phyloP scores from a whole-genome alignment of 2,888 invertebrate species.

The Agrotis clavis region DNA sequence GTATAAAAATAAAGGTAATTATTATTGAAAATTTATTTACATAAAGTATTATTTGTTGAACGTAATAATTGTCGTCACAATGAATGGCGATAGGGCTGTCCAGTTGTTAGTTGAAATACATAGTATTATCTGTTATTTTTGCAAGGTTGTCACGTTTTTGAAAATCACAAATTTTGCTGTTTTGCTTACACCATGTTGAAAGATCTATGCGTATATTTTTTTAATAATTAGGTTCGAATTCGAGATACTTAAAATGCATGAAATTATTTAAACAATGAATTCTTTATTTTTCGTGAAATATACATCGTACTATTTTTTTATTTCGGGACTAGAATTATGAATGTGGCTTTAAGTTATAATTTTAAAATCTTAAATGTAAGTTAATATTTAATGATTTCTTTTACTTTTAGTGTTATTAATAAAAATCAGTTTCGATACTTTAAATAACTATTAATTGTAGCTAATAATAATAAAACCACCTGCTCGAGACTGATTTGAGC shows the following conservation, averaged over 20 bases:
- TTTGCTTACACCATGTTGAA: slow-evolving; percentile 6
- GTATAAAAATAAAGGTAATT: too few relatives aligned
- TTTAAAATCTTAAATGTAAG: slow-evolving; percentile 64
- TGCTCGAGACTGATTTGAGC: slow-evolving; percentile 86
- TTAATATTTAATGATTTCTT: slow-evolving; percentile 55
- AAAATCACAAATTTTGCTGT: background rate
- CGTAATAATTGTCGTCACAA: too few relatives aligned
- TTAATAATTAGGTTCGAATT: slow-evolving; percentile 38
- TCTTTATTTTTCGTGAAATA: slow-evolving; percentile 52
- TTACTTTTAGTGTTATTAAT: slow-evolving; percentile 67
- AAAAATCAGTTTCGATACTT: slow-evolving; percentile 79
- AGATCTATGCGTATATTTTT: slow-evolving; percentile 32
- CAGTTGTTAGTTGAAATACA: too few relatives aligned
- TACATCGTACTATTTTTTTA: slow-evolving; percentile 37
- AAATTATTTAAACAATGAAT: slow-evolving; percentile 32
- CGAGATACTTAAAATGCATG: slow-evolving; percentile 25
- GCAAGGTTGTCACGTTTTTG: slow-evolving; percentile 5
- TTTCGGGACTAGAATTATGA: slow-evolving; percentile 48
- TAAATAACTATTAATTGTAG: slow-evolving; percentile 78
- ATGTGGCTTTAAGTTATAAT: slow-evolving; percentile 76
- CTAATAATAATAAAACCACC: slow-evolving; percentile 75
- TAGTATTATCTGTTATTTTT: slow-evolving; percentile 26
- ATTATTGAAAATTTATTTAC: too few relatives aligned
- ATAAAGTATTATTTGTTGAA: too few relatives aligned
- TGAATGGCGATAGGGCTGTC: too few relatives aligned